A percentile compares a stretch with the other conserved stretches of the same genome.
These are phyloP conservation scores for Charina bottae DNA, from an alignment of 2,113 vertebrate genomes.

Conservation along the genomic window DNA sequence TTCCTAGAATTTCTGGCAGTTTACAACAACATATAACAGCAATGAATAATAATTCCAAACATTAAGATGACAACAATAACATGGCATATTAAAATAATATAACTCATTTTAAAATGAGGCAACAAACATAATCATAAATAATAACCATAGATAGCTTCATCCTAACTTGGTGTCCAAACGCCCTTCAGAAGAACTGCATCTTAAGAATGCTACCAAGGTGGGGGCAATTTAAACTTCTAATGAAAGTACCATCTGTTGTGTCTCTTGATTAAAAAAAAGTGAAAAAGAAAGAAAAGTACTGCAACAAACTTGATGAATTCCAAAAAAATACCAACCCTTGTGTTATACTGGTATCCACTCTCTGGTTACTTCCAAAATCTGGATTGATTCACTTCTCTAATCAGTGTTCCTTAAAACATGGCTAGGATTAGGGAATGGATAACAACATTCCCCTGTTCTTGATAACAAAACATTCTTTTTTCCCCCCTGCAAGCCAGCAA, in stretches of 20 bases:
- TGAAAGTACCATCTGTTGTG: not conserved
- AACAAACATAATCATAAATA: not conserved
- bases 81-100: not conserved
- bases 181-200: not conserved
- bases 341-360: too few species aligned
- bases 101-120: not conserved
- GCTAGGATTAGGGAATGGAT: too few species aligned
- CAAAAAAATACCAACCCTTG: not conserved
- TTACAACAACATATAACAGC: not conserved
- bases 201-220: not conserved
- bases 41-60: not conserved
- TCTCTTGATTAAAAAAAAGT: not conserved
- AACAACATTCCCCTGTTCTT: not conserved
- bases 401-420: too few species aligned
- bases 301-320: not conserved
- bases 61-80: not conserved
- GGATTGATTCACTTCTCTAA: too few species aligned
- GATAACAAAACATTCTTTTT: slow-evolving; percentile 34
- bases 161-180: not conserved
- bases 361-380: too few species aligned
- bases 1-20: not conserved
- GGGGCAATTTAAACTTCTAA: not conserved
- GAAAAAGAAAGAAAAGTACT: not conserved
- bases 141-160: not conserved
- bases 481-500: not conserved